phyloP scores from a whole-genome alignment of 2,888 invertebrate genomes.

The Nemapogon koenigi region DNA sequence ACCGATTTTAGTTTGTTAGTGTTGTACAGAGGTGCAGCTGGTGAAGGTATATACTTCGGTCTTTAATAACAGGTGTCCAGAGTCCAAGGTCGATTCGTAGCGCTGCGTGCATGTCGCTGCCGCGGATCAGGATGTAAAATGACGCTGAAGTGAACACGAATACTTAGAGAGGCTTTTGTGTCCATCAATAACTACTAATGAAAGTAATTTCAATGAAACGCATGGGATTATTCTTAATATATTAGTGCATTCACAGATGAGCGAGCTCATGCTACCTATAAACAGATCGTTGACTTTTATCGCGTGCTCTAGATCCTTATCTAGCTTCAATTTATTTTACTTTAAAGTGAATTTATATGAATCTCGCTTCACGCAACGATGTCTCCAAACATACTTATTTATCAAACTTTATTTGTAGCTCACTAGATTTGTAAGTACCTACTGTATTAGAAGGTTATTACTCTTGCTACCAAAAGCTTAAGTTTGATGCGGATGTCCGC shows the following conservation, averaged over 20 bases:
- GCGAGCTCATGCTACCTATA: not conserved
- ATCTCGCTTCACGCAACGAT: too few relatives aligned
- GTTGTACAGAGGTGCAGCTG: conserved; percentile 18
- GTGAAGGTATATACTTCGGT: conserved; percentile 22
- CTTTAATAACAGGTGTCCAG: conserved; percentile 29
- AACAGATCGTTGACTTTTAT: conserved; percentile 4
- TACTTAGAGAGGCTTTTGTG: conserved; percentile 1
- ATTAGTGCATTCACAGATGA: not conserved
- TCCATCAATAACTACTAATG: conserved; percentile 8
- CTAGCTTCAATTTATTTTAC: too few relatives aligned
- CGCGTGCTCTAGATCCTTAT: not conserved
- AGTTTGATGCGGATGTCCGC: too few relatives aligned
- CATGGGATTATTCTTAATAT: conserved; percentile 4
- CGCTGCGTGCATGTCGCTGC: conserved; percentile 13
- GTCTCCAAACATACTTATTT: too few relatives aligned
- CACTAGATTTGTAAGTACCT: too few relatives aligned
- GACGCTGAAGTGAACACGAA: conserved; percentile 18
- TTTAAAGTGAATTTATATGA: too few relatives aligned
- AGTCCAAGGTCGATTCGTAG: conserved; percentile 28
- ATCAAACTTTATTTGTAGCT: too few relatives aligned
- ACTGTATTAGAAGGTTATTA: too few relatives aligned
- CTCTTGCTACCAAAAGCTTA: too few relatives aligned
- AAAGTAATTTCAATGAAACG: conserved; percentile 8
- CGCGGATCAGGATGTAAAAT: conserved; percentile 26
- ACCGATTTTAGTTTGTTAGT: conserved; percentile 30